Conservation (phyloP, 2,113 vertebrate species). For the Chionodraco myersi region DNA sequence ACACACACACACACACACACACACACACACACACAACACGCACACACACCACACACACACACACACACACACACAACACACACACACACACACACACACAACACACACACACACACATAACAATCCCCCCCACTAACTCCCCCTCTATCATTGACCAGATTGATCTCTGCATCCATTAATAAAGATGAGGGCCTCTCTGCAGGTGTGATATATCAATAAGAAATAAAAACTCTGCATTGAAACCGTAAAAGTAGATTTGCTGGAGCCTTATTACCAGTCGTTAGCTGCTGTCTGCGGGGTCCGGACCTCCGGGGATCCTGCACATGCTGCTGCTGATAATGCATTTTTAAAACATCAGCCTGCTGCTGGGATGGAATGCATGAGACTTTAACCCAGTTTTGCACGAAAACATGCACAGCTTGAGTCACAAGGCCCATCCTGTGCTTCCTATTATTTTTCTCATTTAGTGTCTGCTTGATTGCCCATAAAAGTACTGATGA, state of each 20-base stretch:
- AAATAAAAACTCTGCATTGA: constrained; percentile 33
- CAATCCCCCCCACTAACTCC: no score
- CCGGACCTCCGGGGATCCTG: constrained; percentile 25
- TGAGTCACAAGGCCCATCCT: constrained; percentile 28
- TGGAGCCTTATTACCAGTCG: constrained; percentile 48
- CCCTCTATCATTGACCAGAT: constrained; percentile 26
- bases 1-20: neutral
- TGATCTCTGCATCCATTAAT: constrained; percentile 52
- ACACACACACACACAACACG: neutral
- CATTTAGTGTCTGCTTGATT: constrained; percentile 16
- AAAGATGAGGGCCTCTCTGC: constrained; percentile 51
- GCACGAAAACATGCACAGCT: constrained; percentile 10
- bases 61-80: no score
- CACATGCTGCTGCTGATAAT: constrained; percentile 8
- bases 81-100: no score
- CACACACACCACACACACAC: neutral
- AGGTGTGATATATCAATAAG: constrained; percentile 59
- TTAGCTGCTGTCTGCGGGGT: constrained; percentile 49
- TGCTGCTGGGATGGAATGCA: neutral
- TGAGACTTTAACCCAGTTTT: neutral
- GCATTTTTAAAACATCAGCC: constrained; percentile 17
- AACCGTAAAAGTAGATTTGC: constrained; percentile 59
- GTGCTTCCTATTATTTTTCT: neutral
- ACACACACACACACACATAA: no score
- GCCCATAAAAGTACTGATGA: constrained; percentile 6